Evolutionary conservation across 1,140 invertebrate genomes (phyloP), one percentile per base, ranked within the genome.

Genomic region (Harlomillsia oculata): DNA sequence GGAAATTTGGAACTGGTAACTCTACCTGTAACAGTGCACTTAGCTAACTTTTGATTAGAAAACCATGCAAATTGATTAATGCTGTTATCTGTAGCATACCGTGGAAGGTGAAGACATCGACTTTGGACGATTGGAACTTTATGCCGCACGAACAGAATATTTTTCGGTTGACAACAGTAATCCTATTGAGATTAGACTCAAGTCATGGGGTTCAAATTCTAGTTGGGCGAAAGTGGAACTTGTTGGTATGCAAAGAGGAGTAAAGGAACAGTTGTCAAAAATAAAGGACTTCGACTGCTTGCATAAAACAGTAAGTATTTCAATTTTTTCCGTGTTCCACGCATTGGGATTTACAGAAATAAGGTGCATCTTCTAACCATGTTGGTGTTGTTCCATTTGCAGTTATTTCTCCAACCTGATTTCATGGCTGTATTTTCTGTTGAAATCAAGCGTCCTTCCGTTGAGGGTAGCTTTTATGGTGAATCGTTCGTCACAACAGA

Each of bases 131-230:
- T 73, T 88, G n/a, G 80, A 83, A 32, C 78, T 81, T 53, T 77
- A 78, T 8, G 80, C 81, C 32, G 75, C 76, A 48, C 79, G 81
- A 59, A 78, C 81, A 61, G 77, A 82, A 29, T 77, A 80, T 61
- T 84, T 87, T 72, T 80, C 81, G 25, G 66, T 88, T n/a, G 73
- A 81, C 54, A 88, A 88, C 72, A 76, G 81, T 60, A 88, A 87
- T 71, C 85, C 85, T 16, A 78, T 87, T 20, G 77, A 78, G 66
- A 77, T 87, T 56, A 76, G 78, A 57, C 68, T 87, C 20, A 77
- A 77, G 60, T 77, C 78, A 18, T 82, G 82, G 75, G 77, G 78
- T 34, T 78, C 81, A 5, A 84, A 83, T 64, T 76, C 83, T 67
- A 77, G 79, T n/a, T 75, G 76, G 43, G 76, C 79, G n/a, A 74